Evolutionary conservation across 2,113 vertebrate genomes (phyloP).

Genomic region (Xiphorhynchus elegans): DNA sequence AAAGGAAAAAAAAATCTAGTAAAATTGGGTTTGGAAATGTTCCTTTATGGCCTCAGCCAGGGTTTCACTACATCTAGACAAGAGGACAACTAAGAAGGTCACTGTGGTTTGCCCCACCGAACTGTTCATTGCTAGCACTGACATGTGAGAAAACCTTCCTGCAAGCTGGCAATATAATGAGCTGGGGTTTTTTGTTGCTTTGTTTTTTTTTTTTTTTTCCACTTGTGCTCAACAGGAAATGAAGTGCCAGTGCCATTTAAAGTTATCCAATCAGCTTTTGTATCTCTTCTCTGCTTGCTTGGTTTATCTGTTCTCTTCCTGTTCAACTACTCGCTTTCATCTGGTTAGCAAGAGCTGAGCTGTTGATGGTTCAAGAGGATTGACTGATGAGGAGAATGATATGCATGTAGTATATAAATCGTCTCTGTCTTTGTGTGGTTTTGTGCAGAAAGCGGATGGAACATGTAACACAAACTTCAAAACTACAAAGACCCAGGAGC

Average conservation of each 20-base stretch:
- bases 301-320: conserved; percentile 11
- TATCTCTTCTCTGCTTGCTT: background rate
- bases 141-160: background rate
- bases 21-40: background rate
- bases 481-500: conserved; percentile 87
- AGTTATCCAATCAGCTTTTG: background rate
- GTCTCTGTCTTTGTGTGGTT: background rate
- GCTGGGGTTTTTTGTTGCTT: background rate
- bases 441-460: conserved; percentile 87
- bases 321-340: background rate
- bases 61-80: background rate
- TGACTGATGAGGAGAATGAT: background rate
- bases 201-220: background rate
- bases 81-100: background rate
- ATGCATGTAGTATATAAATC: background rate
- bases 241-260: background rate
- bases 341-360: conserved; percentile 1
- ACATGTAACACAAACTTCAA: conserved; percentile 96
- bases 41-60: background rate
- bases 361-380: background rate
- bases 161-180: background rate
- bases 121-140: background rate
- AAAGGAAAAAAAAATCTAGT: background rate
- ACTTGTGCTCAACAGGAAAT: background rate
- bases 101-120: background rate